phyloP scores from a whole-genome alignment of 2,113 vertebrate species.

The Bambusicola thoracicus region DNA sequence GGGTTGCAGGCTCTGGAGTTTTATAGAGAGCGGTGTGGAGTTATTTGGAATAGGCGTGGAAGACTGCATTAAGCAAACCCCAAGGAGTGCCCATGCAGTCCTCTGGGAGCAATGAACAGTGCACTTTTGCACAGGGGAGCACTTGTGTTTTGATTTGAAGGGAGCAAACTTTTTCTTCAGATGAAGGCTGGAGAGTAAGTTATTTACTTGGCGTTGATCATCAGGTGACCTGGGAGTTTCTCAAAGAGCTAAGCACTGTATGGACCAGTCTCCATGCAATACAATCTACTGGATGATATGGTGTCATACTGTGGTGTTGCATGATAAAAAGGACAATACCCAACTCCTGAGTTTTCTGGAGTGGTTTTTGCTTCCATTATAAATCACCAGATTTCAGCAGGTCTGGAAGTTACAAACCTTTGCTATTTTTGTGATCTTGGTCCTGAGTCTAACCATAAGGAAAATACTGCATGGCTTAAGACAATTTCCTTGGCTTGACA shows the following conservation, averaged over 20 bases:
- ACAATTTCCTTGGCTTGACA: not conserved
- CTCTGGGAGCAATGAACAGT: not conserved
- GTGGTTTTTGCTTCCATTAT: not conserved
- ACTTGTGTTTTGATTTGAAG: not conserved
- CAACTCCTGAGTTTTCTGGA: not conserved
- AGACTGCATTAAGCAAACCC: not conserved
- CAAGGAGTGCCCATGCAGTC: accelerated
- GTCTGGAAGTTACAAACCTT: not conserved
- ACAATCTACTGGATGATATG: not conserved
- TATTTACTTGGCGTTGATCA: not conserved
- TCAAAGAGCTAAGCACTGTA: not conserved
- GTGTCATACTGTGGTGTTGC: not conserved
- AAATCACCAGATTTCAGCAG: not conserved
- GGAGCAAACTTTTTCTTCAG: not conserved
- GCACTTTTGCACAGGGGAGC: no score
- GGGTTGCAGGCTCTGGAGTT: not conserved
- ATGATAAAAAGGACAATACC: not conserved
- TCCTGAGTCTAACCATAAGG: not conserved
- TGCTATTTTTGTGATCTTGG: not conserved
- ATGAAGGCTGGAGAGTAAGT: not conserved
- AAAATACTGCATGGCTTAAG: not conserved
- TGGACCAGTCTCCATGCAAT: not conserved
- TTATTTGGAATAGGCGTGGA: not conserved
- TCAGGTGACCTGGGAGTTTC: not conserved
- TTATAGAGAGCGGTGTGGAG: not conserved